Evolutionary conservation across 2,888 invertebrate genomes (phyloP), one percentile per base, ranked within the genome.

Genomic region (Uloborus plumipes): DNA sequence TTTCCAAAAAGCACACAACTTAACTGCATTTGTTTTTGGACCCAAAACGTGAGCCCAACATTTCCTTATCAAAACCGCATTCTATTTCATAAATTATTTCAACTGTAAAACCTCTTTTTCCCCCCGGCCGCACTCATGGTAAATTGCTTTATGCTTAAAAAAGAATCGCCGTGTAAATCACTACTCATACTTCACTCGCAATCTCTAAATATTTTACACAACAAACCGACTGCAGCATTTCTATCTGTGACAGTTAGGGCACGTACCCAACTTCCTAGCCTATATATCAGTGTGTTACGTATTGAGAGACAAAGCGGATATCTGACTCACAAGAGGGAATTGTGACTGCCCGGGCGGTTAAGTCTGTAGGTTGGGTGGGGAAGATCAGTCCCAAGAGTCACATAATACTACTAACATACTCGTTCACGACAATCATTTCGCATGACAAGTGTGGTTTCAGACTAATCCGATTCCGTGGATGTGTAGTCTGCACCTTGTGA

Each of bases 241-340:
- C 67, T 69, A 58, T 74, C 58, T 81, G 74, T 80, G 79, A 79
- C 72, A 73, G 66, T 62, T 64, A 14, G 31, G 69, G 80, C 80
- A 80, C 80, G 74, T 80, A 80, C 39, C 31, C 51, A 58, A 22
- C 74, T 74, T n/a, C 47, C 49, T 22, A 58, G 50, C 58, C 71
- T 31, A 77, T 77, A 67, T 77, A 73, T 67, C 61, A 67, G 73
- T 51, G 2, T 62, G 80, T 67, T 62, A 74, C 74, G 74, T 64
- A 64, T 80, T 80, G 58, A 73, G 80, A 74, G 80, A 80, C 80
- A 80, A 80, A 74, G 74, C 69, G 72, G 53, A 51, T 64, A 39
- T 62, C 70, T 77, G 70, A 70, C 70, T 77, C 64, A 77, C 72
- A 13, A 64, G 18, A 47, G 66, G 76, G 69, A 59, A 67, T 62